These are phyloP conservation scores for Drosophila aldrichi DNA, from an alignment of 2,888 invertebrate species.

Conservation along the genomic window DNA sequence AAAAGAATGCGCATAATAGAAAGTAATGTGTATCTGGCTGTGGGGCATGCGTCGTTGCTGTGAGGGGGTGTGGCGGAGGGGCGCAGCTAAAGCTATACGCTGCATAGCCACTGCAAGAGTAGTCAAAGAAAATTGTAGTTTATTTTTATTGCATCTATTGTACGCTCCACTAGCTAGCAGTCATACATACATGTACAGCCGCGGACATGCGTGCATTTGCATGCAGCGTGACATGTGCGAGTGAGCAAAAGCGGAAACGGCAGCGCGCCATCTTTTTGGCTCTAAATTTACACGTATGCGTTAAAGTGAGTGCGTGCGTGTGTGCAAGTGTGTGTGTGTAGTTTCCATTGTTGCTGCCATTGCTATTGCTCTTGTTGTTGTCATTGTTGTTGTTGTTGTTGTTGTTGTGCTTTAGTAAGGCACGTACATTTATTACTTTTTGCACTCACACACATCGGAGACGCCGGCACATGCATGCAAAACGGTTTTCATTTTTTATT, in stretches of 20 bases:
- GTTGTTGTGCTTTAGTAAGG: slow-evolving; percentile 66
- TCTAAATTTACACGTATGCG: slow-evolving; percentile 73
- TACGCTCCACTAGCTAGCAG: slow-evolving; percentile 22
- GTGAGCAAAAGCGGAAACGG: slow-evolving; percentile 54
- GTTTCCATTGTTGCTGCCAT: slow-evolving; percentile 31
- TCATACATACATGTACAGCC: neutral
- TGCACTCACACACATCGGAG: slow-evolving; percentile 37
- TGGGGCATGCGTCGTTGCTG: neutral
- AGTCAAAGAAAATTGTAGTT: slow-evolving; percentile 72
- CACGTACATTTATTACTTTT: slow-evolving; percentile 83
- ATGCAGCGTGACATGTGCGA: slow-evolving; percentile 68
- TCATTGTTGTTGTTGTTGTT: slow-evolving; percentile 27
- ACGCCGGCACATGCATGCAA: slow-evolving; percentile 73
- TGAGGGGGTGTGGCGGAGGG: neutral
- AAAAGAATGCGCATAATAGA: slow-evolving; percentile 71
- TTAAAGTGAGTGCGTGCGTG: slow-evolving; percentile 30
- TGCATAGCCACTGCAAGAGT: slow-evolving; percentile 47
- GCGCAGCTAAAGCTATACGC: neutral
- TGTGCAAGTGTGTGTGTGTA: slow-evolving; percentile 41
- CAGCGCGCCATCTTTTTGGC: slow-evolving; percentile 63
- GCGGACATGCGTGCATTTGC: slow-evolving; percentile 61
- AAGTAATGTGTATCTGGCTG: slow-evolving; percentile 51
- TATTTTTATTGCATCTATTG: slow-evolving; percentile 77
- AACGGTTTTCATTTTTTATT: slow-evolving; percentile 79
- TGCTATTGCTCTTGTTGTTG: slow-evolving; percentile 18